Conservation (phyloP, 1,140 invertebrate species). For the Scaptomyza montana region DNA sequence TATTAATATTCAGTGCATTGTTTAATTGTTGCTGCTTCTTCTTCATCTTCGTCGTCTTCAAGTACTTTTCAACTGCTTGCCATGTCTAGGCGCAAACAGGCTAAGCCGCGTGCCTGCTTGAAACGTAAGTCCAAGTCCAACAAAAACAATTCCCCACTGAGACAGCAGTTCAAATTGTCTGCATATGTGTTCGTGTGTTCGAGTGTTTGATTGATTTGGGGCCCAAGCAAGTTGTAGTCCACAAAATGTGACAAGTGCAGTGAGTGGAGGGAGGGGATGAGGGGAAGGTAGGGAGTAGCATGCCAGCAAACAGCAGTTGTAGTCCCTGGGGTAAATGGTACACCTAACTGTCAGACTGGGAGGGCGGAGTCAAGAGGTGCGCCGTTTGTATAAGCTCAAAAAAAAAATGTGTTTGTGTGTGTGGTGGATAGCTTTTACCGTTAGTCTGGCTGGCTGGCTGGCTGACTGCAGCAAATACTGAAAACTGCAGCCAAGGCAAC, state of each 20-base stretch:
- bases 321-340: conserved; percentile 34
- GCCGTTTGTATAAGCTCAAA: not conserved
- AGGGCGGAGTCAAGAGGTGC: not conserved
- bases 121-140: conserved; percentile 71
- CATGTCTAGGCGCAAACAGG: conserved; percentile 82
- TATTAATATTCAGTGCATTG: conserved; percentile 18
- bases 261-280: not conserved
- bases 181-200: conserved; percentile 33
- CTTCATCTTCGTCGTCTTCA: not conserved
- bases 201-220: conserved; percentile 72
- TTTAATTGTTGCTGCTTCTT: conserved; percentile 7
- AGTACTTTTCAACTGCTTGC: conserved; percentile 10
- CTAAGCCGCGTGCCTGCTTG: conserved; percentile 79
- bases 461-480: conserved; percentile 25
- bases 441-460: conserved; percentile 23
- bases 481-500: conserved; percentile 64
- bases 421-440: conserved; percentile 15
- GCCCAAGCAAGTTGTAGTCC: conserved; percentile 37
- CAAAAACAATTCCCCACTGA: conserved; percentile 34
- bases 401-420: conserved; percentile 16
- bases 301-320: conserved; percentile 3
- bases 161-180: conserved; percentile 17
- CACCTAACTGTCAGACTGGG: conserved; percentile 69
- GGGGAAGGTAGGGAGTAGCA: not conserved
- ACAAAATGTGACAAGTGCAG: conserved; percentile 76